Evolutionary conservation across 2,888 invertebrate genomes (phyloP).

Genomic region (Amphipyra berbera): DNA sequence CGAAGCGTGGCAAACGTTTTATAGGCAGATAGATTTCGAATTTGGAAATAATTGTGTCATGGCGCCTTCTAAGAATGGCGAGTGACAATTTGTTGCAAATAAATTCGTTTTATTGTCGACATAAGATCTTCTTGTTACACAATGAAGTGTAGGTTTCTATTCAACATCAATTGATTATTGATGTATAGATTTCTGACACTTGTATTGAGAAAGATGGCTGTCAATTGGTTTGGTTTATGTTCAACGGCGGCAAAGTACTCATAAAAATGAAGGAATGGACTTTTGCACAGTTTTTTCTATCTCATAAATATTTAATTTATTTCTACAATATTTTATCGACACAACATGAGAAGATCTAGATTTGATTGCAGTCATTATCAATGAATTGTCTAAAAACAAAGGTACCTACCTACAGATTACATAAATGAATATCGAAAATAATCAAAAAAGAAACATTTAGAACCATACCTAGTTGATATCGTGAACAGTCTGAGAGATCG

Average conservation of each 20-base stretch:
- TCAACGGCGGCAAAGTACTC: conserved; percentile 28
- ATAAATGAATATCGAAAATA: too few relatives aligned
- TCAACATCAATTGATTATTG: conserved; percentile 52
- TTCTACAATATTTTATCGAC: background rate
- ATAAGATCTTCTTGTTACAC: conserved; percentile 40
- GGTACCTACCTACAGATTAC: too few relatives aligned
- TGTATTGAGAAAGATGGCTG: conserved; percentile 32
- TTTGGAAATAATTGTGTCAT: conserved; percentile 73
- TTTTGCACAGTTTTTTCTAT: conserved; percentile 20
- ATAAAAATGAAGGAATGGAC: conserved; percentile 10
- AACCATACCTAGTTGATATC: too few relatives aligned
- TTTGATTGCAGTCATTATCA: too few relatives aligned
- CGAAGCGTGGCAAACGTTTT: conserved; percentile 15
- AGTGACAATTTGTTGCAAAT: conserved; percentile 83
- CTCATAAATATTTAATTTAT: background rate
- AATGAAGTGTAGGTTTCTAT: conserved; percentile 52
- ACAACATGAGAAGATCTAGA: too few relatives aligned
- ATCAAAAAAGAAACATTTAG: too few relatives aligned
- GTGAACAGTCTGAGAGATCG: too few relatives aligned
- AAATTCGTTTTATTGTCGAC: conserved; percentile 66
- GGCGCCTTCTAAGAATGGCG: conserved; percentile 79
- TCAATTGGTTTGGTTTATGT: conserved; percentile 30
- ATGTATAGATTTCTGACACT: conserved; percentile 39
- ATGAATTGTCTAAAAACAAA: background rate
- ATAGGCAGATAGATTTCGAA: conserved; percentile 68